Percentiles rank a stretch among this genome's conserved stretches.
These are phyloP conservation scores for Gryon sp. DNA, from an alignment of 1,140 invertebrate genomes.

Conservation along the genomic window DNA sequence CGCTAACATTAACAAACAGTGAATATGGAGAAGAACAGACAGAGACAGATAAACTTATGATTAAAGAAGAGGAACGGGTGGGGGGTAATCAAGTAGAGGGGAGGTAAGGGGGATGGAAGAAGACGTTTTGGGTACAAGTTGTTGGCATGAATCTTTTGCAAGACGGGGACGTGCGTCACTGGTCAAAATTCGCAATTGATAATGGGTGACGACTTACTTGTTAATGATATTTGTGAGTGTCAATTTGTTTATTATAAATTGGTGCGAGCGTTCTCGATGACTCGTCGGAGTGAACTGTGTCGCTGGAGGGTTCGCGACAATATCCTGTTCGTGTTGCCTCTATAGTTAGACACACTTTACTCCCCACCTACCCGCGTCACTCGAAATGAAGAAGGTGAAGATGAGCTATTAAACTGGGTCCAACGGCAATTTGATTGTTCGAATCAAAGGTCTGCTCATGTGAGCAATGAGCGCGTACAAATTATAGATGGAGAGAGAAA, in stretches of 20 bases:
- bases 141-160: conserved; percentile 34
- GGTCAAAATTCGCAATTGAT: conserved; percentile 29
- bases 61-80: neutral
- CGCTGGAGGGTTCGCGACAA: conserved; percentile 74
- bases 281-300: conserved; percentile 76
- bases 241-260: conserved; percentile 63
- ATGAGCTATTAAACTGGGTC: conserved; percentile 32
- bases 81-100: neutral
- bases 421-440: conserved; percentile 32
- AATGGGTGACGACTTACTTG: conserved; percentile 58
- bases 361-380: conserved; percentile 65
- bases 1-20: conserved; percentile 16
- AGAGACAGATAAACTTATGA: too few relatives aligned
- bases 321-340: conserved; percentile 74
- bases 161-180: conserved; percentile 31
- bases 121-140: too few relatives aligned
- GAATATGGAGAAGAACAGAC: neutral
- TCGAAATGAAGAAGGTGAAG: conserved; percentile 41
- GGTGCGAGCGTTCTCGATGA: conserved; percentile 72
- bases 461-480: too few relatives aligned
- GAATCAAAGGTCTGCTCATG: neutral
- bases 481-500: too few relatives aligned
- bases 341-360: conserved; percentile 76
- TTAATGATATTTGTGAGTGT: conserved; percentile 39
- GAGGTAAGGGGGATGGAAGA: neutral